These are phyloP conservation scores for Dasypus novemcinctus DNA, from an alignment of 2,113 vertebrate species.

Conservation along the genomic window DNA sequence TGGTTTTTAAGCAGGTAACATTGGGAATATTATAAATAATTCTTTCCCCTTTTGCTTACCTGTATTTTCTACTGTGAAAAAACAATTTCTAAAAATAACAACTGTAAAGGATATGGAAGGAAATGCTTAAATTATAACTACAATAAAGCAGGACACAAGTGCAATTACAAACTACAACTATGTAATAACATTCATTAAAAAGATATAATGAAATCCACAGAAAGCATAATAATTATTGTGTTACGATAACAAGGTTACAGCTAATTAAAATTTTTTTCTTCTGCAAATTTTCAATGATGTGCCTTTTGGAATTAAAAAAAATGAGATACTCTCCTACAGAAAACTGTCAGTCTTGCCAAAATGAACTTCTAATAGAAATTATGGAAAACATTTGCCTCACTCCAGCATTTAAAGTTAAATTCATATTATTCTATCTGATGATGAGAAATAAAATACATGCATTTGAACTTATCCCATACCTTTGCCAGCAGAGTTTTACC, in stretches of 20 bases:
- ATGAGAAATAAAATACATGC: neutral
- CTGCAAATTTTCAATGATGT: neutral
- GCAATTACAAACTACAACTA: neutral
- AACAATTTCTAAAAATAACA: neutral
- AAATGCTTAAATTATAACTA: neutral
- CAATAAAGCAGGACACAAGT: neutral
- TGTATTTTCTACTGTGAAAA: neutral
- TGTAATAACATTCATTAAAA: neutral
- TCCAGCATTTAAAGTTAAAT: neutral
- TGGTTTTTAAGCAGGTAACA: neutral
- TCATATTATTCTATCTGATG: neutral
- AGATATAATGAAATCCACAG: neutral
- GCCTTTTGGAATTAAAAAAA: neutral
- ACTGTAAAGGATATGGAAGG: neutral
- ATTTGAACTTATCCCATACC: constrained; percentile 79
- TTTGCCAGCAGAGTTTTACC: constrained; percentile 97
- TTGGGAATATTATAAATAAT: neutral
- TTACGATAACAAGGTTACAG: neutral
- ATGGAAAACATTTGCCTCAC: neutral
- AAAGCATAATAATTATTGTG: neutral
- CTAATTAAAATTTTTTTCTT: neutral
- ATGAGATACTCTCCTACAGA: neutral
- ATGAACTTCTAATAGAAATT: neutral
- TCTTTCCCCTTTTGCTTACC: neutral
- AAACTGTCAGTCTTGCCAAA: neutral